These are phyloP conservation scores for Sminthurinus aureus DNA, from an alignment of 2,888 invertebrate species.

Conservation along the genomic window DNA sequence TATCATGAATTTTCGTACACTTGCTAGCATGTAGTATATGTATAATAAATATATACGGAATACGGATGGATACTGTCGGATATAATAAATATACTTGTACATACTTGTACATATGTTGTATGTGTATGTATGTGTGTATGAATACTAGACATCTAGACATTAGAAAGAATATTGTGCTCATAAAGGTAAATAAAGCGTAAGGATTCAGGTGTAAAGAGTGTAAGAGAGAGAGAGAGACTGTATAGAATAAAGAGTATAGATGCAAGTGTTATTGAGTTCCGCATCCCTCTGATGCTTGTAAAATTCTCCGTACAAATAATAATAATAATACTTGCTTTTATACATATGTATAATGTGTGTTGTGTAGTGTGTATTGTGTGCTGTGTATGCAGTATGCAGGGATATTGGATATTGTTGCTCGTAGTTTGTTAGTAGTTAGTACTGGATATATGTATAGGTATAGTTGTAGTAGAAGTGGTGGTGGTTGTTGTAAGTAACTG, in stretches of 20 bases:
- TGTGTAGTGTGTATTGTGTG: neutral
- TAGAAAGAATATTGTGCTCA: neutral
- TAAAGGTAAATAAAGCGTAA: slow-evolving; percentile 1
- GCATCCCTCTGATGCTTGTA: too few species aligned
- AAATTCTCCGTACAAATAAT: too few species aligned
- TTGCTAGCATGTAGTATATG: too few species aligned
- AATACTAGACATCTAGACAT: neutral
- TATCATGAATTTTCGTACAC: too few species aligned
- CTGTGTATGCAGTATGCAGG: neutral
- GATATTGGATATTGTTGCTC: neutral
- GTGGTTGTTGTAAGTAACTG: neutral
- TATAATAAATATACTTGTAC: neutral
- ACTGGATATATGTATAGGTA: neutral
- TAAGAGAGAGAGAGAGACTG: too few species aligned
- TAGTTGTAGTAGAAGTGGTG: neutral
- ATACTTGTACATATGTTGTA: neutral
- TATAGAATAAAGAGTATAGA: too few species aligned
- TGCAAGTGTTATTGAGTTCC: too few species aligned
- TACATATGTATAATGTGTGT: neutral
- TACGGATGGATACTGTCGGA: neutral
- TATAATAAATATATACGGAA: neutral
- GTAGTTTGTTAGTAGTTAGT: neutral
- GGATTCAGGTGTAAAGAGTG: slow-evolving; percentile 1
- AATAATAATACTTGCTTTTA: too few species aligned
- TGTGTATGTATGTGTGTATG: neutral